Evolutionary conservation across 1,140 invertebrate species (phyloP).

Genomic region (Ceratina japonica): DNA sequence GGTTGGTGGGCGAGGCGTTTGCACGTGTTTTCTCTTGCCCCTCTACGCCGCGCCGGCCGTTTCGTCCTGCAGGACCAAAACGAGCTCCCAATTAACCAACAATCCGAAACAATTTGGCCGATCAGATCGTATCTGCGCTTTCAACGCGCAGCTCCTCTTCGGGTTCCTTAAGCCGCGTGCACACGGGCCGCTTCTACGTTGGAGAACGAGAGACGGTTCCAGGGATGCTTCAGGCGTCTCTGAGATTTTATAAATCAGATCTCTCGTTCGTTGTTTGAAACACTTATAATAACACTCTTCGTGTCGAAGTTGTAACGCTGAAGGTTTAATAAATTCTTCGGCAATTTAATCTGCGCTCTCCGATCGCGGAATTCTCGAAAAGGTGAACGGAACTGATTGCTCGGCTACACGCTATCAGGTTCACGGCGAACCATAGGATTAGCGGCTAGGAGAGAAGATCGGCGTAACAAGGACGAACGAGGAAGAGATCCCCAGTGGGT

Average conservation of each 20-base stretch:
- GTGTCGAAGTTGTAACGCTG: no score
- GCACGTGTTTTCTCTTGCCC: conserved; percentile 28
- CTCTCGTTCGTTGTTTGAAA: no score
- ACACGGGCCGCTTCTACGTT: neutral
- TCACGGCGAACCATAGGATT: neutral
- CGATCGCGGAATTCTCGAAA: neutral
- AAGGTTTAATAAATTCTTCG: no score
- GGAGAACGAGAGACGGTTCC: no score
- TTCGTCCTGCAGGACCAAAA: conserved; percentile 61
- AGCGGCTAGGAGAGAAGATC: neutral
- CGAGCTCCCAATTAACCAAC: conserved; percentile 77
- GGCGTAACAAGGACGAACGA: conserved; percentile 38
- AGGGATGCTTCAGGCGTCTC: neutral
- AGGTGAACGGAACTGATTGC: neutral
- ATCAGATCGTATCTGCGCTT: conserved; percentile 71
- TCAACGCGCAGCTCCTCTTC: conserved; percentile 25
- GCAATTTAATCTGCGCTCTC: no score
- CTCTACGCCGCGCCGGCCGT: neutral
- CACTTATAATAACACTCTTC: no score
- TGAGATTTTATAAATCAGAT: no score
- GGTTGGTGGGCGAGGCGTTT: conserved; percentile 66
- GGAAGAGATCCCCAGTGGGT: conserved; percentile 57
- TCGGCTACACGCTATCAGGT: neutral
- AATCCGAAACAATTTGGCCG: conserved; percentile 78
- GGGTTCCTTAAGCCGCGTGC: conserved; percentile 32